Percentiles rank a stretch among this genome's conserved stretches.
Evolutionary conservation across 1,140 invertebrate species (phyloP).

Genomic region (Heliconius melpomene): DNA sequence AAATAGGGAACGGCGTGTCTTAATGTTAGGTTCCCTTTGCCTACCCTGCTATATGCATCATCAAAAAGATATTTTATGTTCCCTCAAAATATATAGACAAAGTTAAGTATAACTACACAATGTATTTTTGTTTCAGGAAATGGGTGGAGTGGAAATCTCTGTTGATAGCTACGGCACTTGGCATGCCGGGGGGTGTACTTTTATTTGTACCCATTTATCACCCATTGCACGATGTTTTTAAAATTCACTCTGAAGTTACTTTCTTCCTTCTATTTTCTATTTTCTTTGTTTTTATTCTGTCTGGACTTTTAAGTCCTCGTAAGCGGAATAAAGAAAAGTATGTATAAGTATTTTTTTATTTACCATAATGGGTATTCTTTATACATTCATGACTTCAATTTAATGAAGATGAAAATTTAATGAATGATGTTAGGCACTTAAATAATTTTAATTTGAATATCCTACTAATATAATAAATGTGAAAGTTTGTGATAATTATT

Average conservation of each 20-base stretch:
- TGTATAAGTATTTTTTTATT: constrained; percentile 36
- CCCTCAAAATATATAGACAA: too few relatives aligned
- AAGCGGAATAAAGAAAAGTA: constrained; percentile 50
- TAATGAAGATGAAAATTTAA: too few relatives aligned
- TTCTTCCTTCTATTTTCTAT: constrained; percentile 84
- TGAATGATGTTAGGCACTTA: too few relatives aligned
- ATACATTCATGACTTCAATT: too few relatives aligned
- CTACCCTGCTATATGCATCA: too few relatives aligned
- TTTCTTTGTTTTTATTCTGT: constrained; percentile 58
- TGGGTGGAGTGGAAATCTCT: constrained; percentile 82
- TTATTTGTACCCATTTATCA: constrained; percentile 89
- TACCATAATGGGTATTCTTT: background rate
- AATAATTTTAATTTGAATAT: too few relatives aligned
- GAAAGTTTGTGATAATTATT: too few relatives aligned
- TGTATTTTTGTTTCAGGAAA: constrained; percentile 70
- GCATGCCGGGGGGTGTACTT: constrained; percentile 87
- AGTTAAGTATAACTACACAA: too few relatives aligned
- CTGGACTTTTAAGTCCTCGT: constrained; percentile 32
- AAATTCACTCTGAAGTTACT: constrained; percentile 87
- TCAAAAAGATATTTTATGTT: too few relatives aligned
- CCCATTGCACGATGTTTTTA: constrained; percentile 85
- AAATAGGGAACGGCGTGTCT: too few relatives aligned
- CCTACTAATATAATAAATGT: too few relatives aligned
- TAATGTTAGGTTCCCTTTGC: too few relatives aligned
- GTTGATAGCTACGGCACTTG: constrained; percentile 82